These are phyloP conservation scores for Triops longicaudatus DNA, from an alignment of 1,140 invertebrate genomes.

Conservation along the genomic window DNA sequence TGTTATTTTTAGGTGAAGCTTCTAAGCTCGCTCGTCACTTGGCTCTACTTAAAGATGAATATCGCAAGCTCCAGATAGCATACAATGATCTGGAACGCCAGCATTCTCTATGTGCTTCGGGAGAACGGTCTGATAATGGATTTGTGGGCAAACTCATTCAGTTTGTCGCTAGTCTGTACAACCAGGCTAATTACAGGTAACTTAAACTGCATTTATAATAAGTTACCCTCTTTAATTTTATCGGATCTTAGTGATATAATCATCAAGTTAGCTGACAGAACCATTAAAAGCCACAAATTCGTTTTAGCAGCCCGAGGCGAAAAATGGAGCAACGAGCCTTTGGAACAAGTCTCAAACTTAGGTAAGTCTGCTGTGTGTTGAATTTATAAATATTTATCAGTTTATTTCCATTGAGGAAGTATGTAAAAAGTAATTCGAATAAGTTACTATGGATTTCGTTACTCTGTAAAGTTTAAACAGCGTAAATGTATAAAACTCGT, in stretches of 20 bases:
- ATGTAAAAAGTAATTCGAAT: too few relatives aligned
- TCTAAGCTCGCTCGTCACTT: slow-evolving; percentile 79
- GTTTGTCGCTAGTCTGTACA: slow-evolving; percentile 67
- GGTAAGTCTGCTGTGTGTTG: slow-evolving; percentile 44
- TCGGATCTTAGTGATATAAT: slow-evolving; percentile 42
- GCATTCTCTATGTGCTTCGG: slow-evolving; percentile 61
- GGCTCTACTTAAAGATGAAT: slow-evolving; percentile 74
- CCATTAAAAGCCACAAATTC: slow-evolving; percentile 78
- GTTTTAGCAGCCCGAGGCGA: slow-evolving; percentile 78
- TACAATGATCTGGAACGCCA: slow-evolving; percentile 73
- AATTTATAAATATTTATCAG: not conserved
- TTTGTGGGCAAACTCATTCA: slow-evolving; percentile 71
- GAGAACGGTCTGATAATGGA: slow-evolving; percentile 50
- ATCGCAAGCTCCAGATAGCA: slow-evolving; percentile 76
- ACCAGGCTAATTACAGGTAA: slow-evolving; percentile 16
- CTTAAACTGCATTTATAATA: not conserved
- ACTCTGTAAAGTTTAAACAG: too few relatives aligned
- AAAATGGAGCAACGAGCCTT: slow-evolving; percentile 59
- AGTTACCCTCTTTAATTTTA: slow-evolving; percentile 22
- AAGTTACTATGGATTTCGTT: slow-evolving; percentile 6
- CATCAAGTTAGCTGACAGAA: slow-evolving; percentile 54
- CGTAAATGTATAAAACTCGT: too few relatives aligned
- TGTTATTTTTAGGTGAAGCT: slow-evolving; percentile 43
- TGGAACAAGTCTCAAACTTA: slow-evolving; percentile 56
- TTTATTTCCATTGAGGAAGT: not conserved